Percentiles rank a stretch among this genome's conserved stretches.
phyloP scores from a whole-genome alignment of 2,888 invertebrate genomes.

The Piscicola geometra region DNA sequence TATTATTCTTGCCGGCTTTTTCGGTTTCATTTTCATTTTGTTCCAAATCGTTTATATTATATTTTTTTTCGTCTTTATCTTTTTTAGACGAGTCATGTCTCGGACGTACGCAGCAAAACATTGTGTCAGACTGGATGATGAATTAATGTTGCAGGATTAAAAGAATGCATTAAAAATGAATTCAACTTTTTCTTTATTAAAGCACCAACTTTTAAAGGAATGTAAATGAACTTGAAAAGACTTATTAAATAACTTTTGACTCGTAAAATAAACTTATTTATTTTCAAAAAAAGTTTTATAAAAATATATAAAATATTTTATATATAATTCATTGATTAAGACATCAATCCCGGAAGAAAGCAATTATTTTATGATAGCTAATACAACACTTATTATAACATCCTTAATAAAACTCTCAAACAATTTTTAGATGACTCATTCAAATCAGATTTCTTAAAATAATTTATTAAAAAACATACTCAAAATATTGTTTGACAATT shows the following conservation, averaged over 20 bases:
- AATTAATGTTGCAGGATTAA: background rate
- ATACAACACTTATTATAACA: too few relatives aligned
- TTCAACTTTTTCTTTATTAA: background rate
- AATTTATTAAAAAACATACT: too few relatives aligned
- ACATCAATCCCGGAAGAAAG: background rate
- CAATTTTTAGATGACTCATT: too few relatives aligned
- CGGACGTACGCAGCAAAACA: background rate
- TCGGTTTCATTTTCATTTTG: background rate
- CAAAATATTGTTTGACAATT: too few relatives aligned
- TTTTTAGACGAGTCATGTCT: background rate
- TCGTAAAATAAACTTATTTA: too few relatives aligned
- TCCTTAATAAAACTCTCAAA: too few relatives aligned
- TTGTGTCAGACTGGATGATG: background rate
- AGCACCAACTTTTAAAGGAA: background rate
- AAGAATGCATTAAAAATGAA: constrained; percentile 1
- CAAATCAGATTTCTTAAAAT: too few relatives aligned
- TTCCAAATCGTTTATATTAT: background rate
- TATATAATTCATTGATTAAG: too few relatives aligned
- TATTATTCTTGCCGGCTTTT: background rate
- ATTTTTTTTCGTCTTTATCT: background rate
- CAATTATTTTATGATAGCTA: too few relatives aligned
- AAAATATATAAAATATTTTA: background rate
- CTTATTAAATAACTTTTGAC: background rate
- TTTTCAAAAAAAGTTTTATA: background rate
- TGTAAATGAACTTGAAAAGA: background rate